Percentiles rank a stretch among this genome's conserved stretches.
phyloP scores from a whole-genome alignment of 92 coral and sea anemone species.

The Micromussa lordhowensis region DNA sequence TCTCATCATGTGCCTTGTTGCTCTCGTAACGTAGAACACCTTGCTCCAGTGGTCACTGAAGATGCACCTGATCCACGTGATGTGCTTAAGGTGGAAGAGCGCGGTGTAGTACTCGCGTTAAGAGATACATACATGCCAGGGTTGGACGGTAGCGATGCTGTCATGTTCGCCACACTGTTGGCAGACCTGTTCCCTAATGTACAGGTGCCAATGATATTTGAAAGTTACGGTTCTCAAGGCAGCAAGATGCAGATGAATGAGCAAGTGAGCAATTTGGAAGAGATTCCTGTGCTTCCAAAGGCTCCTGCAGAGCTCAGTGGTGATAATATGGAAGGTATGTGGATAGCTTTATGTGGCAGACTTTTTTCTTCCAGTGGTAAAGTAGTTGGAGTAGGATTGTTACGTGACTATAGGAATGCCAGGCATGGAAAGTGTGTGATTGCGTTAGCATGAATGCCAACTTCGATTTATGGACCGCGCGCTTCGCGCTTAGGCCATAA shows the following conservation, averaged over 20 bases:
- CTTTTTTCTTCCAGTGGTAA: background rate
- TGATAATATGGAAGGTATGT: constrained; percentile 47
- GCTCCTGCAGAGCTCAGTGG: constrained; percentile 9
- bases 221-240: constrained; percentile 67
- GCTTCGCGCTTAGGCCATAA: too few relatives aligned
- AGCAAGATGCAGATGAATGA: constrained; percentile 79
- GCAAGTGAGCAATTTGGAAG: constrained; percentile 83
- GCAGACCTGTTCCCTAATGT: constrained; percentile 90
- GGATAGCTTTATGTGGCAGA: background rate
- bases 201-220: constrained; percentile 90
- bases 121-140: constrained; percentile 95
- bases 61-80: constrained; percentile 39
- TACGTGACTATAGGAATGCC: background rate
- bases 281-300: constrained; percentile 74
- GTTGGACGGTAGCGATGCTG: constrained; percentile 82
- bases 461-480: too few relatives aligned
- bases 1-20: background rate
- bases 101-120: constrained; percentile 81
- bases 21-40: background rate
- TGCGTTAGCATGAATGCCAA: too few relatives aligned
- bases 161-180: constrained; percentile 87
- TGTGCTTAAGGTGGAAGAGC: constrained; percentile 76
- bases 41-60: constrained; percentile 4
- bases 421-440: background rate
- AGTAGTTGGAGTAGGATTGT: background rate